Base-by-base conservation (phyloP, 2,797 vertebrate genomes). In the Pangasius krempfi region DNA sequence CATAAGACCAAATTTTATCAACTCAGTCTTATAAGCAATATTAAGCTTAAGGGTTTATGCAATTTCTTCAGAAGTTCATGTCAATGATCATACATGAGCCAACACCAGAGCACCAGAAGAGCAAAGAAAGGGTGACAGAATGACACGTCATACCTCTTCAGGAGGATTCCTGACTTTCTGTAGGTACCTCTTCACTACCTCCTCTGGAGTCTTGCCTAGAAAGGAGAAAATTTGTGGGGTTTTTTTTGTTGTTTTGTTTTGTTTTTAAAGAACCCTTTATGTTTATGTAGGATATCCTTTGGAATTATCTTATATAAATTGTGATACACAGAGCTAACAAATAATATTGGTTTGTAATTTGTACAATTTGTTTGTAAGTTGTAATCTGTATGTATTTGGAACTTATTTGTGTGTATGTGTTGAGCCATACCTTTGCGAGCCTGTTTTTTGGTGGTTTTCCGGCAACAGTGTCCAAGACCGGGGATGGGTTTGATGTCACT, bases 381-480 rank as follows among this genome's bases (percentile, higher is more conserved):
- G 6, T 50, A 52, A 66, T 84, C 4, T 66, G 60, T 12, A 68
- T 47, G 25, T 66, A 66, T 72, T 62, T 44, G 6, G 9, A 47
- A 72, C 18, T 40, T 12, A 62, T 27, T 18, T 78, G 16, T 84
- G 30, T 25, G 25, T 58, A 56, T 33, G 9, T 66, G 22, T 22
- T 44, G 33, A 70, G 25, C 27, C 91, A 93, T 86, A 99, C 98
- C 97, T 93, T 98, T 98, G 91, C 97, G 97, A 87, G 96, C 96
- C 92, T 98, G 98, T 56, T 98, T 99, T 95, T 98, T 99, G 91
- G 96, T 97, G 90, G 97, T 98, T 93, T 99, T 99, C 91, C 98
- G 97, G 93, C 97, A 98, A 86, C 96, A 97, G 94, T 97, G 97
- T 89, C 97, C 95, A 87, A 99, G 95, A 52, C 98, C 97, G 0